Conservation (phyloP, 2,797 vertebrate genomes). For the Xyrichtys novacula region DNA sequence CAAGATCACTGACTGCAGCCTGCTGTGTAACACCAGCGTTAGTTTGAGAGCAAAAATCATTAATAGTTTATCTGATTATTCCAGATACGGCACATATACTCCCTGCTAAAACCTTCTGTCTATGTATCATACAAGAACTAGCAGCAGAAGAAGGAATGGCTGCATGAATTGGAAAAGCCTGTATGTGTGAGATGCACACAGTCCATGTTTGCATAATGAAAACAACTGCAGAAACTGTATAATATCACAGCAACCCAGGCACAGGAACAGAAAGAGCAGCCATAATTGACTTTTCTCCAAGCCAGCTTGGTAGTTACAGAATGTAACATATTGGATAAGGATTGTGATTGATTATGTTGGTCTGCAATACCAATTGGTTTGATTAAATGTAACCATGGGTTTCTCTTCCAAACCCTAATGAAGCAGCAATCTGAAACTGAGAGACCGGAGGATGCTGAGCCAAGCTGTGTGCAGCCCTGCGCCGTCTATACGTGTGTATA, state of each 20-base stretch:
- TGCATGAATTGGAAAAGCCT: slow-evolving; percentile 39
- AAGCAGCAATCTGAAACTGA: slow-evolving; percentile 95
- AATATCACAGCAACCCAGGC: slow-evolving; percentile 61
- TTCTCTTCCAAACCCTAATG: slow-evolving; percentile 95
- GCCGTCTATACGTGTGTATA: slow-evolving; percentile 32
- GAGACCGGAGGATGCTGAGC: slow-evolving; percentile 79
- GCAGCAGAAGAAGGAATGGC: slow-evolving; percentile 41
- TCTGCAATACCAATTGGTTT: slow-evolving; percentile 94
- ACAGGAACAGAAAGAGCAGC: slow-evolving; percentile 66
- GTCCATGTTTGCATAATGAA: slow-evolving; percentile 74
- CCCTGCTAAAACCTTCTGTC: slow-evolving; percentile 47
- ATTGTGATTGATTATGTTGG: slow-evolving; percentile 89
- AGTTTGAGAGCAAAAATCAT: slow-evolving; percentile 74
- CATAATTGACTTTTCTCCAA: slow-evolving; percentile 81
- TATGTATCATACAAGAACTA: slow-evolving; percentile 62
- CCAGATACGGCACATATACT: slow-evolving; percentile 66
- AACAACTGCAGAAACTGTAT: slow-evolving; percentile 72
- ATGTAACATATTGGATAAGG: slow-evolving; percentile 88
- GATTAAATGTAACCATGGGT: slow-evolving; percentile 97
- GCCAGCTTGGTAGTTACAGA: slow-evolving; percentile 82
- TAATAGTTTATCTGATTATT: slow-evolving; percentile 79
- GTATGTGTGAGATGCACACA: slow-evolving; percentile 52
- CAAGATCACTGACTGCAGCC: slow-evolving; percentile 62
- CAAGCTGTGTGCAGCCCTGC: slow-evolving; percentile 76
- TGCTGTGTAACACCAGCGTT: slow-evolving; percentile 62